Evolutionary conservation across 2,888 invertebrate genomes (phyloP), one percentile per base, ranked within the genome.

Genomic region (Spodoptera littoralis): DNA sequence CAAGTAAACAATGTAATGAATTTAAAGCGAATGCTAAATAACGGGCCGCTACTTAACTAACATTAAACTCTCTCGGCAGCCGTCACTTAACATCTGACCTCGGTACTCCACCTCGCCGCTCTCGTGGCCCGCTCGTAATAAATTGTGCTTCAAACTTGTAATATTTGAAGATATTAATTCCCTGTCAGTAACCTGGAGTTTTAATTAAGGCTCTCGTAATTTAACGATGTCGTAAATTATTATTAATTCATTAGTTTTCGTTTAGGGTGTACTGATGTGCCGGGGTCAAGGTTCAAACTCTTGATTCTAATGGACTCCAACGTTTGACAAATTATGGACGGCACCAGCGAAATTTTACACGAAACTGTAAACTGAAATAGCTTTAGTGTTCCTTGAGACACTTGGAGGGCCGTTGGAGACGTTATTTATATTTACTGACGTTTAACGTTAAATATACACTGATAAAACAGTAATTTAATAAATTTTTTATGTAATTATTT

Each of bases 81-180:
- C 52, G 43, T 63, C 41, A 46, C 65, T 58, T 59, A 64, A 44
- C 56, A 53, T 50, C 64, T 57, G 70, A 65, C 70, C 73, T 52
- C 63, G 53, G 65, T 69, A 54, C 58, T 61, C 64, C 22, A 13
- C 6, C 22, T 3, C 47, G 3, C 48, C 30, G 45, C 12, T 54
- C 50, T 76, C 65, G 65, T 56, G 59, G 61, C 79, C 68, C 48
- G 52, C 11, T n/a, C 44, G 48, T 75, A 76, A 79, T 73, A 79
- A 79, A 76, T 79, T 72, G 71, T 65, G 74, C 74, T 79, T 71
- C 68, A 73, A 81, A 79, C 77, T 81, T 70, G 73, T 73, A 79
- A 79, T 73, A 79, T 81, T 76, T 76, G 70, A 71, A 76, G 79
- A 72, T 76, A 81, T 79, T 81, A 79, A 79, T 79, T 73, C 66